Base-by-base conservation (phyloP, 2,888 invertebrate genomes). In the Hyalella azteca region DNA sequence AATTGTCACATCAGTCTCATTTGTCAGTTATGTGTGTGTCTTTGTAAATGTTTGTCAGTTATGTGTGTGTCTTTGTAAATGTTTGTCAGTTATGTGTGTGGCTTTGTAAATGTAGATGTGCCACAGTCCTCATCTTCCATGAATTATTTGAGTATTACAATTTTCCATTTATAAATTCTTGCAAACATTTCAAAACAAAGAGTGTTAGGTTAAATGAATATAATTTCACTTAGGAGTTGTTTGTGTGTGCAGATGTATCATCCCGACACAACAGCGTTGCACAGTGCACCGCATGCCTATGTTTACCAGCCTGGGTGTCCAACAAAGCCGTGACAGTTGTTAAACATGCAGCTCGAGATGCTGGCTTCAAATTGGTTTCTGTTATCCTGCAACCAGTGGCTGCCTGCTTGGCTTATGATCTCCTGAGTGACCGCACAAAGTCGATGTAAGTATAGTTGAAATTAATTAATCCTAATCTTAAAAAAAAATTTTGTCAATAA, bases 161-260 rank as follows among this genome's bases (percentile, higher is more conserved):
- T 40, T 40, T 15, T 0, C n/a, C 29, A 40, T 76, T 40, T 1
- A 19, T 1, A 49, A 22, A 29, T 29, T 19, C 49, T 19, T 49
- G 15, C 49, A 13, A 60, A 22, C 66, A 19, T 15, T 13, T 60
- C 15, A 15, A 13, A 60, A 60, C 13, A 19, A 22, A 26, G 22
- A 22, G 13, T n/a, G n/a, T n/a, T n/a, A n/a, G n/a, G n/a, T n/a
- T n/a, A n/a, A n/a, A n/a, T n/a, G n/a, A n/a, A n/a, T n/a, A n/a
- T n/a, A n/a, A n/a, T n/a, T n/a, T n/a, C n/a, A n/a, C n/a, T n/a
- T n/a, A n/a, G n/a, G n/a, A n/a, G n/a, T n/a, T n/a, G n/a, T n/a
- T n/a, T n/a, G n/a, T n/a, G n/a, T 39, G 19, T 54, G 48, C 81
- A 84, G 84, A 81, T n/a, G 81, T 84, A 26, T 81, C 84, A 32